phyloP scores from a whole-genome alignment of 2,797 vertebrate genomes.

The Neosilurus mollespiculum region DNA sequence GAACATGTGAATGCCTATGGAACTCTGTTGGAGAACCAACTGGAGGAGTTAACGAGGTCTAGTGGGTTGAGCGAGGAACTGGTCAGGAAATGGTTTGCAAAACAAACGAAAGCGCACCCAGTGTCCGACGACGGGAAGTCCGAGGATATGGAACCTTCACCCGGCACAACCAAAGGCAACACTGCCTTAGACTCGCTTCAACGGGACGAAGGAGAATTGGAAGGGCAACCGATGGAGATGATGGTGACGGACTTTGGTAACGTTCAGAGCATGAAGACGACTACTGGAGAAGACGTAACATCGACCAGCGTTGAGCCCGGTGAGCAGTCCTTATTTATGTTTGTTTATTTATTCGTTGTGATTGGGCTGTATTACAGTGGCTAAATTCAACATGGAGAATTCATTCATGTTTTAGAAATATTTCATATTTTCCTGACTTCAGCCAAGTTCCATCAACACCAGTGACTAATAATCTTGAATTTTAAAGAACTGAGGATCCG shows the following conservation, averaged over 20 bases:
- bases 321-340: conserved; percentile 43
- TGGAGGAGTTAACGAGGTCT: conserved; percentile 78
- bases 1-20: conserved; percentile 78
- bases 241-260: conserved; percentile 58
- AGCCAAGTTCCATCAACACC: not conserved
- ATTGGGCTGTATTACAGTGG: not conserved
- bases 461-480: too few species aligned
- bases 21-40: conserved; percentile 77
- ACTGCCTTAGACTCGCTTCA: conserved; percentile 50
- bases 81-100: conserved; percentile 85
- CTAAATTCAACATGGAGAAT: not conserved
- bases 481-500: too few species aligned
- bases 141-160: conserved; percentile 39
- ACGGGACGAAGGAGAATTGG: conserved; percentile 57
- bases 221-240: conserved; percentile 64
- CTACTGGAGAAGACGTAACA: conserved; percentile 30
- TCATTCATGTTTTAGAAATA: not conserved
- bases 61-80: conserved; percentile 81
- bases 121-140: conserved; percentile 52
- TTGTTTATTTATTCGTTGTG: not conserved
- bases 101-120: conserved; percentile 57
- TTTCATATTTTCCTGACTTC: not conserved
- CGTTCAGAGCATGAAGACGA: conserved; percentile 38
- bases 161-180: conserved; percentile 18
- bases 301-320: conserved; percentile 62